These are phyloP conservation scores for Charadrius vociferus DNA, from an alignment of 2,113 vertebrate genomes.

Conservation along the genomic window DNA sequence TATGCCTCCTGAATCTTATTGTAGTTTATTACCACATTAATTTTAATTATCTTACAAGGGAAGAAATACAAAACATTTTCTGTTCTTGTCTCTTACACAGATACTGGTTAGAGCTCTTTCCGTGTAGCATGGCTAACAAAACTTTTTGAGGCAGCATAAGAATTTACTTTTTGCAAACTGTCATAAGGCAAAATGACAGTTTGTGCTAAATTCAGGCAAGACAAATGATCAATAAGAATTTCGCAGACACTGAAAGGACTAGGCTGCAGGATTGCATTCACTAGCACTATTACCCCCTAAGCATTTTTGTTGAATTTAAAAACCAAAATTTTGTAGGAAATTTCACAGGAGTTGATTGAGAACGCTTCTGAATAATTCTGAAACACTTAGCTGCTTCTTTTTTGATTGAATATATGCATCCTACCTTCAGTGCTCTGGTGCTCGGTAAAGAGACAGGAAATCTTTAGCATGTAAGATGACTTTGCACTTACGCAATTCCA, in stretches of 20 bases:
- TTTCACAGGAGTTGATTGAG: not conserved
- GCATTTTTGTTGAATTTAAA: not conserved
- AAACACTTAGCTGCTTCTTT: not conserved
- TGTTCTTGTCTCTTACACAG: not conserved
- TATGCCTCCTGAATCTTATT: not conserved
- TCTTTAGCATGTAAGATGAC: not conserved
- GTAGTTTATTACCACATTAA: not conserved
- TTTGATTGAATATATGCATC: not conserved
- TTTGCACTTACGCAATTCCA: slow-evolving; percentile 4
- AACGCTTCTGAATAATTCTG: not conserved
- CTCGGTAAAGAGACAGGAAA: not conserved
- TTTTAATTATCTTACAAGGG: not conserved
- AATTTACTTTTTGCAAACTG: not conserved
- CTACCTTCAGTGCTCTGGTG: not conserved
- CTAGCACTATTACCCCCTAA: not conserved
- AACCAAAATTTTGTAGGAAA: not conserved
- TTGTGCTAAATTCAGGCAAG: not conserved
- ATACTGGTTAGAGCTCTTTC: not conserved
- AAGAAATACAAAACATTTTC: not conserved
- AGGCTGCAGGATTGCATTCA: not conserved
- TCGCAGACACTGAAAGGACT: not conserved
- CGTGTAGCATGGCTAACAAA: not conserved
- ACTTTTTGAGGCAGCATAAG: not conserved
- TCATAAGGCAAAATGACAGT: not conserved
- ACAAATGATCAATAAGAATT: not conserved